phyloP scores from a whole-genome alignment of 2,888 invertebrate species.

The Athalia cordata region DNA sequence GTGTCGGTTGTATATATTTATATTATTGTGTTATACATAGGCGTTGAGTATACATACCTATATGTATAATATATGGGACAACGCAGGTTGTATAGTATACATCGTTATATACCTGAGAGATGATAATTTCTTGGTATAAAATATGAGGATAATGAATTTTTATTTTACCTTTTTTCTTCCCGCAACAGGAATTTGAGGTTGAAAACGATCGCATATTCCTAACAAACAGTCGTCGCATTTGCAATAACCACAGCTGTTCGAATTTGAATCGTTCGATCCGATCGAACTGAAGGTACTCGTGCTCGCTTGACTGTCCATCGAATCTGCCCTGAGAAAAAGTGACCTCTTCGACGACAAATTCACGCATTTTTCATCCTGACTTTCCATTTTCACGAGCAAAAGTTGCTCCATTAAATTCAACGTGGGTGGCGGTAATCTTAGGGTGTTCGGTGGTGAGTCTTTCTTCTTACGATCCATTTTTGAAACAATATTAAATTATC shows the following conservation, averaged over 20 bases:
- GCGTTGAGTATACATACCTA: no score
- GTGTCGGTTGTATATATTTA: background rate
- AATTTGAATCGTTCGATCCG: conserved; percentile 81
- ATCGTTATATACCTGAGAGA: no score
- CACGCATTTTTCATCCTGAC: conserved; percentile 73
- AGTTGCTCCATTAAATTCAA: conserved; percentile 84
- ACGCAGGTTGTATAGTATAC: no score
- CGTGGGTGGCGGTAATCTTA: conserved; percentile 63
- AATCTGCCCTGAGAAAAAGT: conserved; percentile 82
- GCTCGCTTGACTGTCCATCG: conserved; percentile 80
- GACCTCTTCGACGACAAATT: conserved; percentile 61
- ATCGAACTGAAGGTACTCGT: conserved; percentile 79
- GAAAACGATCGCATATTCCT: conserved; percentile 86
- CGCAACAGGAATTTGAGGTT: conserved; percentile 56
- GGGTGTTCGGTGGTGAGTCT: conserved; percentile 23
- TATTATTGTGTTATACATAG: background rate
- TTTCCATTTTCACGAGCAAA: conserved; percentile 88
- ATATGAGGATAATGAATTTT: no score
- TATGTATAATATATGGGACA: no score
- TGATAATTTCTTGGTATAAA: no score
- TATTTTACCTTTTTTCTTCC: conserved; percentile 71
- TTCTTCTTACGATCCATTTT: conserved; percentile 28
- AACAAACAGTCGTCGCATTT: conserved; percentile 89
- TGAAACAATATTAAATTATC: conserved; percentile 5
- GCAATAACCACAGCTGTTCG: conserved; percentile 81